Base-by-base conservation (phyloP, 2,888 invertebrate genomes). In the Anthophora plumipes region DNA sequence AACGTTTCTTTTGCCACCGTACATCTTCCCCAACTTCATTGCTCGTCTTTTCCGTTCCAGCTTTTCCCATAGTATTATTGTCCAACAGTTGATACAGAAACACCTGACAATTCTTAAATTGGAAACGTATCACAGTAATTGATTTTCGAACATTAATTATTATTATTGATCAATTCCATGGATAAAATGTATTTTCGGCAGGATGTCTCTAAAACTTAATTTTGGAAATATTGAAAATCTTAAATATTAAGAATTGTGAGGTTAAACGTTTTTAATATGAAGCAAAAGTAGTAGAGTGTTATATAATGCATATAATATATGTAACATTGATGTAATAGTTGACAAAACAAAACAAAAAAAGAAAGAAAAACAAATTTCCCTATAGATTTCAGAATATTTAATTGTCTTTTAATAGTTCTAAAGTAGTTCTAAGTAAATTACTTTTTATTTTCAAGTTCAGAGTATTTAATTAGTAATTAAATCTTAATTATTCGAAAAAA, bases 1-100 rank as follows among this genome's bases (percentile, higher is more conserved):
- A 81, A 87, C 83, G 82, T 87, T 88, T 88, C 83, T 84, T 84
- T 85, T 80, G 77, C 86, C 61, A 73, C 75, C 69, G 69, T 57
- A 63, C 59, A 84, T 68, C 52, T 59, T 60, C 54, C 57, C 69
- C 48, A 41, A 61, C 41, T 61, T 60, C 54, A 12, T 20, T 11
- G 68, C 55, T 68, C 67, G 55, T 61, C 60, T 61, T 78, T 86
- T 76, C 20, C n/a, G 22, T 54, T 68, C 48, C 20, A 9, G 12
- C 17, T 37, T 41, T 37, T 50, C 6, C 14, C 12, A 0, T 39
- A 12, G 48, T 39, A 60, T 48, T 70, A 46, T 66, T 20, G 20
- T 0, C 17, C 17, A 37, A 14, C 39, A 77, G 69, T 46, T 22
- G 59, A 8, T 59, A 20, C 17, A 8, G 31, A 22, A 37, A 20